phyloP scores from a whole-genome alignment of 2,797 vertebrate genomes.

The Rhinophrynus dorsalis region DNA sequence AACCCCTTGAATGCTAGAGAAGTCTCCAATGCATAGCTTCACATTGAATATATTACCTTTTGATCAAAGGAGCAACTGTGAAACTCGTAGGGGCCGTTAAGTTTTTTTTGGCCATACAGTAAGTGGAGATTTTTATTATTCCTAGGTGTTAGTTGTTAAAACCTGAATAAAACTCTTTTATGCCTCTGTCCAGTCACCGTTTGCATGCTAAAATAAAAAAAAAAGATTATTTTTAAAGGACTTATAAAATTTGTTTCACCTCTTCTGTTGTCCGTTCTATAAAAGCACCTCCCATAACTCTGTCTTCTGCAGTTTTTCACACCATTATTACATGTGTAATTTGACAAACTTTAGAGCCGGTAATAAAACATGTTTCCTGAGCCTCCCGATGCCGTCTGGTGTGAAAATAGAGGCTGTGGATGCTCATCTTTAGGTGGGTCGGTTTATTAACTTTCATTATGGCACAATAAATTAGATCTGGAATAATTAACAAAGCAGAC shows the following conservation, averaged over 20 bases:
- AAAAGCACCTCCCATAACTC: not conserved
- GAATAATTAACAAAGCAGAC: slow-evolving; percentile 9
- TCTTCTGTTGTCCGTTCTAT: not conserved
- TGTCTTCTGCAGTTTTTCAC: not conserved
- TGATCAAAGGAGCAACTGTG: too few relatives aligned
- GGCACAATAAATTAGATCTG: not conserved
- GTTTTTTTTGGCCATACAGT: too few relatives aligned
- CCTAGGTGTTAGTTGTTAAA: too few relatives aligned
- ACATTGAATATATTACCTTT: too few relatives aligned
- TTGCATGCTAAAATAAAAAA: not conserved
- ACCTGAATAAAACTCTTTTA: not conserved
- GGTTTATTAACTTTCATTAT: slow-evolving; percentile 24
- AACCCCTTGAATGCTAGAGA: too few relatives aligned
- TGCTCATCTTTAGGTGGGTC: slow-evolving; percentile 5
- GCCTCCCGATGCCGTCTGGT: not conserved
- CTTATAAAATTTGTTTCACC: not conserved
- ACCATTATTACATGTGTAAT: not conserved
- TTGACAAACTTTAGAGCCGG: not conserved
- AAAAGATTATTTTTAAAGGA: not conserved
- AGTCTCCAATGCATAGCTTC: too few relatives aligned
- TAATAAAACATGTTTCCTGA: not conserved
- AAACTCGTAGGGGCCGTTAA: too few relatives aligned
- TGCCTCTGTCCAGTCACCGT: not conserved
- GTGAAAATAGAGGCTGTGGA: slow-evolving; percentile 5
- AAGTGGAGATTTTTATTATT: too few relatives aligned